Evolutionary conservation across 1,140 invertebrate species (phyloP), one percentile per base, ranked within the genome.

Genomic region (Sarcophaga peregrina): DNA sequence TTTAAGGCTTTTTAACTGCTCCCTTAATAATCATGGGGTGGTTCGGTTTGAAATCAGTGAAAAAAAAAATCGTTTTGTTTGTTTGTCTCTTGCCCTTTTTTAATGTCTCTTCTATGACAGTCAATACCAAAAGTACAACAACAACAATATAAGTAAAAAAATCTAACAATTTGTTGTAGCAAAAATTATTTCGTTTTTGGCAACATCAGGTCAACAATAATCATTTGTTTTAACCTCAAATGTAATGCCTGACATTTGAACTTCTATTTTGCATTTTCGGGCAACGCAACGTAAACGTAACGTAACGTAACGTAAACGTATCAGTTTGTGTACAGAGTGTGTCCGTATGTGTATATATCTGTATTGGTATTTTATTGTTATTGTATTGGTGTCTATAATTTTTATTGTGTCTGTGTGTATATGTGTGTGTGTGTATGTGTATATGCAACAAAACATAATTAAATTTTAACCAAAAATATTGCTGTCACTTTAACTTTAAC

Each of bases 401-500:
- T 58, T 15, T n/a, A 58, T 13, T 58, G 52, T 58, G 11, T 58
- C 13, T 13, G n/a, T 58, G n/a, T n/a, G n/a, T n/a, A n/a, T n/a
- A 37, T 37, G 4, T 1, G 25, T 58, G 13, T 58, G 15, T 13
- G 4, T 62, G 58, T 62, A 17, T 62, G 25, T 68, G 62, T 68
- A 68, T 9, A 68, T 68, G 17, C 62, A 68, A 68, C 62, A 68
- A 68, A 58, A 68, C 62, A 68, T 68, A 68, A 68, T 68, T 68
- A 68, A 68, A 68, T 68, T 68, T 68, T 68, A 68, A 68, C 62
- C 62, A 68, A 68, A 68, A 68, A 68, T 68, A 68, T 68, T 68
- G 62, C 62, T 68, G 62, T 68, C 62, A 68, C 62, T 68, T 68
- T 68, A 68, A 68, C 62, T 68, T 68, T 68, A 68, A 68, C 62